Evolutionary conservation across 2,113 vertebrate species (phyloP), one percentile per base, ranked within the genome.

Genomic region (Ctenomys sociabilis): DNA sequence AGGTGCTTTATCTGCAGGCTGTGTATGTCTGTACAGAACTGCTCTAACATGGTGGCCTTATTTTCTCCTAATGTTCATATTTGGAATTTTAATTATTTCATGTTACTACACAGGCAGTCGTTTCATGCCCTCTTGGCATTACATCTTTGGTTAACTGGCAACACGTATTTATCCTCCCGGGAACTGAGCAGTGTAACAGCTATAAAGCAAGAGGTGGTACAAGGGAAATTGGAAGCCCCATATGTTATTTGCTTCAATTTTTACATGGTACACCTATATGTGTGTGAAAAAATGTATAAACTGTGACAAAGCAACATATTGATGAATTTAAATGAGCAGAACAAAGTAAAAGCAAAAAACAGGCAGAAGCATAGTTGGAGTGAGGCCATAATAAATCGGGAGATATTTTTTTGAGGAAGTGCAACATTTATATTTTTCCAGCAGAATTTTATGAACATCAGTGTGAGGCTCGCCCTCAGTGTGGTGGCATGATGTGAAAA

Each of bases 171-270:
- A 61, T 32, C 21, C 22, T 49, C 24, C 5, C 88, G 35, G 28
- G 49, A 95, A 88, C 52, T 35, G 73, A 90, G 89, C 37, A 78
- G 7, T 59, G 7, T 84, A 70, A 75, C 17, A 95, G 52, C 43
- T 89, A 88, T 89, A 88, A 90, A 93, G 64, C 84, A 82, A 85
- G 78, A 63, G 21, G 37, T 78, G 54, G 10, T 82, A 37, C 63
- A 35, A 75, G 63, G 54, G 40, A 92, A 88, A 66, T 32, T 45
- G 54, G 43, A 63, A 95, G 93, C 66, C 82, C 85, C 96, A 80
- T 96, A 95, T 97, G 97, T 82, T 97, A 95, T 92, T 97, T 97
- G 94, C 66, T 95, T 96, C 93, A 54, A 37, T 96, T 97, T 96
- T 94, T 92, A 84, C 49, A 28, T 57, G 83, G 61, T 85, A 77